Evolutionary conservation across 2,888 invertebrate genomes (phyloP).

Genomic region (Tinea semifulvella): DNA sequence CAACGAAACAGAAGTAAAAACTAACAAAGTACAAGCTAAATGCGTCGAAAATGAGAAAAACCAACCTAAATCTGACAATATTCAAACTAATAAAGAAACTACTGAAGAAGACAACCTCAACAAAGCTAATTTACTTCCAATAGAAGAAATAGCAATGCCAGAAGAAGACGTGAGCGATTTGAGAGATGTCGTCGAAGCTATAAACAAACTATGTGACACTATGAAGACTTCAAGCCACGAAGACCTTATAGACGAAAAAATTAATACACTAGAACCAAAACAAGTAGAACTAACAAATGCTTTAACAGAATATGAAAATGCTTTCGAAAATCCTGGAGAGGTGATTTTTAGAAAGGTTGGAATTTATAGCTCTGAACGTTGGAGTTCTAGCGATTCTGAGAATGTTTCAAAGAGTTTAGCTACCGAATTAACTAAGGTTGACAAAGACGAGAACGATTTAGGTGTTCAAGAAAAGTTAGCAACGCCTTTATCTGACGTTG

Average conservation of each 20-base stretch:
- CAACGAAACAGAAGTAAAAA: no score
- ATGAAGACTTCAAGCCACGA: conserved; percentile 34
- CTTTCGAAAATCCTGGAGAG: not conserved
- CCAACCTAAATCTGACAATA: not conserved
- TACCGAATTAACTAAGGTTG: no score
- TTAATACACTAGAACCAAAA: not conserved
- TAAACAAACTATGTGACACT: conserved; percentile 55
- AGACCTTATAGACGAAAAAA: conserved; percentile 11
- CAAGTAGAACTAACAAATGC: not conserved
- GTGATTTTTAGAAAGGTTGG: not conserved
- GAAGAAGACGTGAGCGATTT: conserved; percentile 48
- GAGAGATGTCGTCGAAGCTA: conserved; percentile 57
- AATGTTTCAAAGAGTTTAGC: no score
- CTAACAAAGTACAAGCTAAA: no score
- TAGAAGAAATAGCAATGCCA: conserved; percentile 36
- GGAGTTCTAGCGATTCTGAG: no score
- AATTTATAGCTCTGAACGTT: no score
- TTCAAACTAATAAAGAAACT: not conserved
- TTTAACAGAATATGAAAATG: not conserved
- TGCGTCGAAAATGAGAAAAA: no score
- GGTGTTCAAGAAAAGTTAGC: no score
- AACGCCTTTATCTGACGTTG: no score
- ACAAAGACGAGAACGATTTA: no score
- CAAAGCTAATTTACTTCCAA: conserved; percentile 29
- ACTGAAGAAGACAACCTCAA: conserved; percentile 12